Evolutionary conservation across 2,113 vertebrate species (phyloP).

Genomic region (Carettochelys insculpta): DNA sequence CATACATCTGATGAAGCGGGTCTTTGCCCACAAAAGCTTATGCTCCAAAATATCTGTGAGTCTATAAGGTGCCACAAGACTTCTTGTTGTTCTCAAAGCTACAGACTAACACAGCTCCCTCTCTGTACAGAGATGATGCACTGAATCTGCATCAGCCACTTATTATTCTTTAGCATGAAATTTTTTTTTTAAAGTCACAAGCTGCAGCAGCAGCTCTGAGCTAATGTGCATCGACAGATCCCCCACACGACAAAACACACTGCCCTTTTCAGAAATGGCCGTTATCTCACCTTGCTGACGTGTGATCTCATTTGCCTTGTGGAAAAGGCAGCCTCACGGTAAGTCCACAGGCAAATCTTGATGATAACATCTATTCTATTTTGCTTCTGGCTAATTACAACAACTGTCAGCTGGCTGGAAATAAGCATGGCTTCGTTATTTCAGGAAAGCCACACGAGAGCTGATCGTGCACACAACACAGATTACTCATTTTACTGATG

Average conservation of each 20-base stretch:
- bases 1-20: too few relatives aligned
- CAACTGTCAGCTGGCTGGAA: not conserved
- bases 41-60: too few relatives aligned
- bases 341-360: not conserved
- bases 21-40: too few relatives aligned
- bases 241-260: fast-evolving
- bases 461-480: not conserved
- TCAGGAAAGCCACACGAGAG: not conserved
- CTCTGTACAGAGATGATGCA: not conserved
- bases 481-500: not conserved
- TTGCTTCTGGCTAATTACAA: not conserved
- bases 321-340: not conserved
- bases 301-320: not conserved
- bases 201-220: not conserved
- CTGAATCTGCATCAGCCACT: not conserved
- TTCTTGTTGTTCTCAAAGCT: too few relatives aligned
- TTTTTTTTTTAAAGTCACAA: not conserved
- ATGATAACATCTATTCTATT: not conserved
- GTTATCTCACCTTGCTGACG: not conserved
- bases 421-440: not conserved
- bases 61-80: too few relatives aligned
- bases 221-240: fast-evolving
- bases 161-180: not conserved
- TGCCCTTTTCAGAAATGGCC: not conserved
- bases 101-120: too few relatives aligned